A percentile compares a stretch with the other conserved stretches of the same genome.
Conservation (phyloP, 2,113 vertebrate genomes). For the Azemiops feae region DNA sequence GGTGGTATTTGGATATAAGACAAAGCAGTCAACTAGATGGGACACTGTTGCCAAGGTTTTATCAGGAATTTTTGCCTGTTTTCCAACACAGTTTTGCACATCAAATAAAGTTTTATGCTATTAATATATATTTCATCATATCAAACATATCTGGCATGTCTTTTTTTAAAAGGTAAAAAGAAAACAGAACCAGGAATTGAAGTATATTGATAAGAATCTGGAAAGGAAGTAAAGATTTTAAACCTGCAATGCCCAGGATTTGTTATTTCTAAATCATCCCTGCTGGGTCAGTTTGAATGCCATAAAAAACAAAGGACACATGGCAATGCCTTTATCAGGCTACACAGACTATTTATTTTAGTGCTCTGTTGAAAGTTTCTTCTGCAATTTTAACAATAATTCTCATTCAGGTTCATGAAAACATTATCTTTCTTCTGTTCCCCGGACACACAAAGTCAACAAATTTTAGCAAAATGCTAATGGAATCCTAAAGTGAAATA, state of each 20-base stretch:
- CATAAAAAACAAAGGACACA: neutral
- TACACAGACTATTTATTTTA: neutral
- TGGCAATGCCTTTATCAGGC: neutral
- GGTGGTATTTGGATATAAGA: slow-evolving; percentile 7
- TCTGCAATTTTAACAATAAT: neutral
- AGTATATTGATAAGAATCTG: neutral
- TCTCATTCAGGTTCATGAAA: neutral
- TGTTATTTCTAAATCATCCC: neutral
- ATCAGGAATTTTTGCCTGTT: slow-evolving; percentile 48
- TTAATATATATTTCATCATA: neutral
- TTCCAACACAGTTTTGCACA: slow-evolving; percentile 18
- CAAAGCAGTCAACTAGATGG: slow-evolving; percentile 19
- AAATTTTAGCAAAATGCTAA: neutral
- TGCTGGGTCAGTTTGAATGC: neutral
- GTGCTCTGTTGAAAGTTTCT: neutral
- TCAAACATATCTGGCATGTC: neutral
- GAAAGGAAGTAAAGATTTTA: neutral
- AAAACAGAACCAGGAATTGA: slow-evolving; percentile 32
- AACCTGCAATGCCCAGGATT: neutral
- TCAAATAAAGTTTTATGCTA: neutral
- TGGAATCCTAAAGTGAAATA: neutral
- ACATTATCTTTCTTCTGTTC: neutral
- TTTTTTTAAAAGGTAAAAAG: neutral
- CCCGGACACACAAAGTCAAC: neutral
- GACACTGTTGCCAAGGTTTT: slow-evolving; percentile 32